Evolutionary conservation across 2,113 vertebrate species (phyloP), one percentile per base, ranked within the genome.

Genomic region (Cervus canadensis): DNA sequence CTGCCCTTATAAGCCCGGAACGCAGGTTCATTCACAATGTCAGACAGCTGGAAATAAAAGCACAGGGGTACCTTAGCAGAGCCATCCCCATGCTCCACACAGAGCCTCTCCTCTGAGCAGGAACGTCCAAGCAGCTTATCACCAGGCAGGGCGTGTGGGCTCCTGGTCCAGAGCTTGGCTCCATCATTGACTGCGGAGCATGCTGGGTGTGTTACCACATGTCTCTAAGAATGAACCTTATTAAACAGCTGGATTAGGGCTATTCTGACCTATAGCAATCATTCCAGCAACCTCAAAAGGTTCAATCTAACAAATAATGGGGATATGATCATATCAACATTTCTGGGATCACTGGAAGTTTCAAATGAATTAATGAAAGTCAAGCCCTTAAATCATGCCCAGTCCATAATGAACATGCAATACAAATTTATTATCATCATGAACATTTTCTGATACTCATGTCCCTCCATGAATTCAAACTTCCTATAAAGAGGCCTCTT

Each of bases 131-230:
- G 30, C 23, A 71, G 57, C 62, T 19, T 17, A 7, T 30, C 16
- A 16, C 8, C 11, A 7, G 4, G 1, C 1, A 2, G 5, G 2
- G 4, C 7, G 45, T 21, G 78, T 6, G 28, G 78, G 45, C 78
- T 81, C 11, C 52, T 43, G 33, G 11, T 1, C 62, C 78, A n/a
- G 7, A 30, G 3, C n/a, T 33, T n/a, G 7, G 4, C 50, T 48
- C 43, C 8, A 3, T 9, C 7, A n/a, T 0, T 25, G 14, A 33
- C 50, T 28, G 5, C 12, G 2, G 50, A 78, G 12, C 2, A 1
- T 4, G 21, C 19, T 43, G 19, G 16, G 19, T 26, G 7, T 2
- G 9, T 26, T 60, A 56, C 25, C 7, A 3, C 54, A 6, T 14
- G 60, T n/a, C 5, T 94, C 59, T 84, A 45, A 16, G 23, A 33